phyloP scores from a whole-genome alignment of 2,888 invertebrate genomes.

The Phyllotreta striolata region DNA sequence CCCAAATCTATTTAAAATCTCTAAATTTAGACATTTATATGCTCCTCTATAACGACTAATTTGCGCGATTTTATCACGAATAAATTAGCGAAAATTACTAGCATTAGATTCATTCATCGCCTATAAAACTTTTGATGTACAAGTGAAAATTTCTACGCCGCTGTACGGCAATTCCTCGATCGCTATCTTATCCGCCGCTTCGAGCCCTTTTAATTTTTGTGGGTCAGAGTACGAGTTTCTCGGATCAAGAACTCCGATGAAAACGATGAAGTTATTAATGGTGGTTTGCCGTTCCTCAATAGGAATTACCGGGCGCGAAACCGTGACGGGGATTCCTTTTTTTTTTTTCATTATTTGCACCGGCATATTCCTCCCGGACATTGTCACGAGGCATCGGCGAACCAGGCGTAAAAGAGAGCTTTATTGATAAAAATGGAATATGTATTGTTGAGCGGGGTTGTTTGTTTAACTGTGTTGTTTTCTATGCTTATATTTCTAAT shows the following conservation, averaged over 20 bases:
- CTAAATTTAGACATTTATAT: conserved; percentile 21
- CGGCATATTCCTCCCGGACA: too few relatives aligned
- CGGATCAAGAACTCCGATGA: conserved; percentile 30
- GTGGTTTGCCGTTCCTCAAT: conserved; percentile 38
- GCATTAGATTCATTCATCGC: background rate
- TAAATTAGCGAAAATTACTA: too few relatives aligned
- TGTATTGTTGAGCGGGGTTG: too few relatives aligned
- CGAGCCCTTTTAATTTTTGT: conserved; percentile 32
- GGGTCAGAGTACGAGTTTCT: conserved; percentile 32
- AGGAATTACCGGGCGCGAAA: conserved; percentile 14
- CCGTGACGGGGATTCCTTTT: conserved; percentile 14
- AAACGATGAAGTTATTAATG: conserved; percentile 37
- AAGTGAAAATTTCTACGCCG: conserved; percentile 5
- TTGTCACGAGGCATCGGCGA: too few relatives aligned
- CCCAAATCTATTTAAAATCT: background rate
- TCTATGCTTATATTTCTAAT: too few relatives aligned
- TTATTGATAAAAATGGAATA: too few relatives aligned
- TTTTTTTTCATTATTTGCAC: background rate
- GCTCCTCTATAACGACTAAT: too few relatives aligned
- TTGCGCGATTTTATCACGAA: too few relatives aligned
- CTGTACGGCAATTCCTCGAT: conserved; percentile 23
- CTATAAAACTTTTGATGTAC: conserved; percentile 23
- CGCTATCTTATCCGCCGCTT: conserved; percentile 25
- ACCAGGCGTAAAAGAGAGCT: too few relatives aligned
- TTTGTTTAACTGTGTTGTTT: too few relatives aligned